Evolutionary conservation across 1,140 invertebrate species (phyloP), one percentile per base, ranked within the genome.

Genomic region (Caenorhabditis briggsae): DNA sequence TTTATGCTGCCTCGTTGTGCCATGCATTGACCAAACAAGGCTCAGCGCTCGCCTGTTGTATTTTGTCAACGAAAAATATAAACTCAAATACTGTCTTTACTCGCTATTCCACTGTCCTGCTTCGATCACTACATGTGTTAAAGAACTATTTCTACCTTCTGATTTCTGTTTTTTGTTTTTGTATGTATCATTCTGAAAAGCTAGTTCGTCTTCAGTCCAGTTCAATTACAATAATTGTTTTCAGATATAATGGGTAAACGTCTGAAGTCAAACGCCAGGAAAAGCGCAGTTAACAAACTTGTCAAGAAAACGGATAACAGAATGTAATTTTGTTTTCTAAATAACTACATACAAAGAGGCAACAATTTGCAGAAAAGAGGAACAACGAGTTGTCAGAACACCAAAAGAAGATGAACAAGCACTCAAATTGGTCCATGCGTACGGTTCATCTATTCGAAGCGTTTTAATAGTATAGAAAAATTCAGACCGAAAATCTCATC

Each of bases 331-430:
- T 46, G 50, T 16, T n/a, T 6, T 18, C 14, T n/a, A 7, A 18
- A 18, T 7, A n/a, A 61, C 25, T 41, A 9, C 8, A 23, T 82
- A 53, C 12, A 16, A 18, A 50, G 41, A 7, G 82, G 23, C 25
- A 20, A 8, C 25, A 84, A 78, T 84, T 90, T 91, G 82, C 33
- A 92, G 91, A 74, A 92, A 92, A 82, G 88, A 89, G 74, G 90
- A 92, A 56, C 65, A 90, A 53, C 86, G 92, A 53, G 91, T 92
- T 12, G 88, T 92, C 50, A 58, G 87, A 65, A 82, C 88, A 11
- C 90, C 91, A 59, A 92, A 92, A 85, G 92, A 89, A 56, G 90
- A 92, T 83, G 91, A 92, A 82, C 86, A 90, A 56, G 91, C 61
- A 41, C 53, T 92, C 12, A 91, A 92, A 83, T 59, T 92, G 14